Evolutionary conservation across 2,888 invertebrate genomes (phyloP), one percentile per base, ranked within the genome.

Genomic region (Noctua janthe): DNA sequence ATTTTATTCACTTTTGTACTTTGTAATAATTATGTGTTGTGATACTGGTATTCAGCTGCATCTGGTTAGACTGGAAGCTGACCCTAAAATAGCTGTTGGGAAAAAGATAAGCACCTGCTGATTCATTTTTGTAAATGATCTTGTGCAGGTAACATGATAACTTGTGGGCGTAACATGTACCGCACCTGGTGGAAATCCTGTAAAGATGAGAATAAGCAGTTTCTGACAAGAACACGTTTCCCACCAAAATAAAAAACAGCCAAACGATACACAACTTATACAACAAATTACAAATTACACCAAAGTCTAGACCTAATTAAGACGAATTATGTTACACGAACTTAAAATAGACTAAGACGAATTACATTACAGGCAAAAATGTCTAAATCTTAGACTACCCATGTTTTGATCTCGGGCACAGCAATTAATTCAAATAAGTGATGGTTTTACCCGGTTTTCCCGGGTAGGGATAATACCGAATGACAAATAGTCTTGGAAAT

Each of bases 401-500:
- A 83, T 83, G 76, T 82, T 85, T 86, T 87, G 86, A 90, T 80
- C 87, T 83, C 77, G 83, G 85, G 76, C 70, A 69, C 5, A 81
- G 87, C 91, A 90, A 91, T 91, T 91, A 91, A 91, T 91, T 91
- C 85, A 87, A 86, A 90, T 90, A 91, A 90, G 89, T 88, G 89
- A 91, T 89, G 90, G 91, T 86, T 80, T 82, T 72, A 78, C 73
- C 88, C 86, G 64, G 49, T 77, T 85, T 71, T 74, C 64, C 82
- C 64, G 35, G 77, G 78, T 56, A 49, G 79, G 89, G 91, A 89
- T 93, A 93, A 93, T 92, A 85, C 94, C 89, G 83, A 83, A 91
- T 92, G 93, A 93, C 92, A 93, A 93, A 93, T 93, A 85, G 93
- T 87, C 90, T 87, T 82, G 87, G 84, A 87, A 90, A 91, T 90